A percentile compares a stretch with the other conserved stretches of the same genome.
Conservation (phyloP, 2,888 invertebrate species). For the Standfussiana lucernea region DNA sequence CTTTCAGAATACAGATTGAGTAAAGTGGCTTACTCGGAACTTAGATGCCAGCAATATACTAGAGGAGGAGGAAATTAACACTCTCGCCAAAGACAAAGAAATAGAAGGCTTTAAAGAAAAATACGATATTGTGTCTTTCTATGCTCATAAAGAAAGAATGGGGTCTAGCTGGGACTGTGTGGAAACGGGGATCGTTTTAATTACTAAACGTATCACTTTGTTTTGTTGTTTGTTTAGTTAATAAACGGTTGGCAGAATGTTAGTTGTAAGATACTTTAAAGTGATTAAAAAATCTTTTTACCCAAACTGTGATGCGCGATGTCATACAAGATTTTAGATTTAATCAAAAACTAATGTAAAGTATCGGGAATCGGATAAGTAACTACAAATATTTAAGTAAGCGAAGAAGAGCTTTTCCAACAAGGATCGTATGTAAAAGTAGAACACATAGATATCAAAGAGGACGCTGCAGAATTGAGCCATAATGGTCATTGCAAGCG, state of each 20-base stretch:
- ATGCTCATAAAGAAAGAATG: conserved; percentile 15
- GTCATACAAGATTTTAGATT: neutral
- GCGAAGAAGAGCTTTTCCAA: neutral
- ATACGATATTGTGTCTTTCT: conserved; percentile 30
- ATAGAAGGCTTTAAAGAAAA: conserved; percentile 48
- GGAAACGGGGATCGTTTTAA: conserved; percentile 14
- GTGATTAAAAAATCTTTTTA: neutral
- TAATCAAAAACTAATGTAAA: neutral
- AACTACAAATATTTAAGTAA: neutral
- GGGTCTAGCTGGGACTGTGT: neutral
- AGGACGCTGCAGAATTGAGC: conserved; percentile 17
- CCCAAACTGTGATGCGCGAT: neutral
- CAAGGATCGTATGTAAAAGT: conserved; percentile 4
- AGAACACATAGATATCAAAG: conserved; percentile 7
- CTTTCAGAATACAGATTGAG: conserved; percentile 57
- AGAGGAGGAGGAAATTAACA: conserved; percentile 52
- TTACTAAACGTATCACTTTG: conserved; percentile 22
- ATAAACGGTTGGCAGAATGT: neutral
- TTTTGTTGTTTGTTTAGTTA: too few relatives aligned
- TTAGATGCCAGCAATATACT: conserved; percentile 35
- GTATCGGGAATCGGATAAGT: neutral
- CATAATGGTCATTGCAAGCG: conserved; percentile 28
- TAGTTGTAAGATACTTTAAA: neutral
- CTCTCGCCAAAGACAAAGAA: conserved; percentile 31
- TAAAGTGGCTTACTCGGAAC: conserved; percentile 54